Base-by-base conservation (phyloP, 1,140 invertebrate species). In the Zelostemma sp. region DNA sequence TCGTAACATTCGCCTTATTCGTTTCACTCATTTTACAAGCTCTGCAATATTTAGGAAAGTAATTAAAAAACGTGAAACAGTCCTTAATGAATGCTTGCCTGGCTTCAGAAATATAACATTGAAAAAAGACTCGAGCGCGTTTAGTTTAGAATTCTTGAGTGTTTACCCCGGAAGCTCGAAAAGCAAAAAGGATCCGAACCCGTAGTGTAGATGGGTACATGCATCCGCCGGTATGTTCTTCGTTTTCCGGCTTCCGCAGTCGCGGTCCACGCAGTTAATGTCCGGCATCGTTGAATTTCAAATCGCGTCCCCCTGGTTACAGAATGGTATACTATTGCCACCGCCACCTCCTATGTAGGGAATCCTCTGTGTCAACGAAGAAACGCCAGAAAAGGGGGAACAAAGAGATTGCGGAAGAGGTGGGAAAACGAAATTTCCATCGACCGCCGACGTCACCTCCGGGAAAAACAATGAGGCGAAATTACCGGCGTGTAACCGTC, bases 241-340 rank as follows among this genome's bases (percentile, higher is more conserved):
- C 47, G 62, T 59, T 55, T 35, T 38, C 54, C 51, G 51, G 49
- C 61, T 63, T 69, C 63, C 63, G 57, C 43, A 72, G 65, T 72
- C 65, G 68, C 68, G 67, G 61, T 61, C 40, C 54, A 6, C 53
- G 64, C 51, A 65, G 59, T 72, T 78, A 77, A 74, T 74, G 75
- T 78, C 75, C 70, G 62, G 66, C 70, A 53, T 76, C 68, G 71
- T 78, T 78, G 75, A 80, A 80, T 80, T 80, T 80, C 75, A 80
- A 80, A 80, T 78, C 59, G 72, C 62, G 9, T 56, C 56, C 41
- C 57, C 8, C 21, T 38, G 58, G 59, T 57, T 55, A 48, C 63
- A 61, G 60, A 33, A 41, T 47, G 68, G 51, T 57, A 58, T 38
- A 56, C 63, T 59, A 46, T 55, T 38, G 33, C 25, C 48, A 21